Percentiles rank a stretch among this genome's conserved stretches.
Evolutionary conservation across 2,888 invertebrate species (phyloP).

Genomic region (Saturnia japonica): DNA sequence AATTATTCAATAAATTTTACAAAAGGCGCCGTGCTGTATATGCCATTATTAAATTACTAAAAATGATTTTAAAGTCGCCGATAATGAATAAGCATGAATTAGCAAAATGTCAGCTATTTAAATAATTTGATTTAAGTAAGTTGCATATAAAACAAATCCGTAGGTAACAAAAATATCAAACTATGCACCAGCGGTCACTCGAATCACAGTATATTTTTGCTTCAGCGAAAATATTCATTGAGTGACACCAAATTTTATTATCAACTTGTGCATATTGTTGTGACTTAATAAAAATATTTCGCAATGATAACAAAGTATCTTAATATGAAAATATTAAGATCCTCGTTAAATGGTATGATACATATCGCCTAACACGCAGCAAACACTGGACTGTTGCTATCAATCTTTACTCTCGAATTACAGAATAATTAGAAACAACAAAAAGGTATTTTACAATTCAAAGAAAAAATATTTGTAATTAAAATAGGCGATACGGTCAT

Average conservation of each 20-base stretch:
- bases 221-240: not conserved
- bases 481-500: not conserved
- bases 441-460: not conserved
- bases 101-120: too few species aligned
- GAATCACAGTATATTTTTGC: not conserved
- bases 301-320: not conserved
- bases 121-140: not conserved
- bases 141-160: not conserved
- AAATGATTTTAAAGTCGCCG: too few species aligned
- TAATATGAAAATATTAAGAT: not conserved
- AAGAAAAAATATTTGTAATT: not conserved
- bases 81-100: too few species aligned
- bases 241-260: not conserved
- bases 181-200: not conserved
- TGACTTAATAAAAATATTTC: not conserved
- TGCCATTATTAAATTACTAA: not conserved
- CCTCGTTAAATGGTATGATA: not conserved
- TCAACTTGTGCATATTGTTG: not conserved
- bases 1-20: not conserved
- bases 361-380: not conserved
- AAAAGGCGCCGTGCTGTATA: not conserved
- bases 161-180: not conserved
- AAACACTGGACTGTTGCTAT: not conserved
- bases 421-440: not conserved
- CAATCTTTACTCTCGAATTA: not conserved